Conservation (phyloP, 2,113 vertebrate genomes). For the Malurus elegans region DNA sequence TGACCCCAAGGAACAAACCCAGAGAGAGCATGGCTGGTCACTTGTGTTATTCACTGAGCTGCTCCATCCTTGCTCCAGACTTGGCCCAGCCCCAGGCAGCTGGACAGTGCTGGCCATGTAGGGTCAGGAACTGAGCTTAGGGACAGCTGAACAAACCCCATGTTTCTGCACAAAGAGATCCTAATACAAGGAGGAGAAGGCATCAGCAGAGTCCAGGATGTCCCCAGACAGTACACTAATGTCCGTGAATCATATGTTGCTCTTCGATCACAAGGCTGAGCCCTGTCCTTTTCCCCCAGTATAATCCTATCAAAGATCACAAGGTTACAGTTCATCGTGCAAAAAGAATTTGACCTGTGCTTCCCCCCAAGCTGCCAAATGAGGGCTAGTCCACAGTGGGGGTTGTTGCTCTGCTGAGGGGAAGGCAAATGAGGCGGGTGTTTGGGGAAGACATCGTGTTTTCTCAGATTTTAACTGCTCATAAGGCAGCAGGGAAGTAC, state of each 20-base stretch:
- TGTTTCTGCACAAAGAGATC: neutral
- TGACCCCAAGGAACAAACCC: neutral
- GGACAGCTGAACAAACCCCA: neutral
- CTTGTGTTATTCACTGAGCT: neutral
- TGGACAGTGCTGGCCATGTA: neutral
- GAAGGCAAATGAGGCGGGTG: slow-evolving; percentile 37
- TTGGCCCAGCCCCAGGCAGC: neutral
- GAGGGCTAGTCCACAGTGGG: neutral
- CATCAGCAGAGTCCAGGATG: neutral
- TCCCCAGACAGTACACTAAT: neutral
- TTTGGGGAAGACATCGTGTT: neutral
- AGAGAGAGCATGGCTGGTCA: neutral
- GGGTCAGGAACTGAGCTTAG: neutral
- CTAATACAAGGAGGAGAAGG: neutral
- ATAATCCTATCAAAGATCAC: slow-evolving; percentile 52
- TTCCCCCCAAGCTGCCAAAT: neutral
- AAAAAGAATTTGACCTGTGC: slow-evolving; percentile 43
- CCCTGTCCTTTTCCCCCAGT: neutral
- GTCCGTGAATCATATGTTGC: slow-evolving; percentile 2
- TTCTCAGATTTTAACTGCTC: slow-evolving; percentile 21
- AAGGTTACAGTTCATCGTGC: neutral
- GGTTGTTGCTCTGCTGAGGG: neutral
- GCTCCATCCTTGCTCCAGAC: neutral
- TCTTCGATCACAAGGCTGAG: neutral
- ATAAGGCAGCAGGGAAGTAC: neutral